Conservation (phyloP, 2,888 invertebrate species). For the Onchidella celtica region DNA sequence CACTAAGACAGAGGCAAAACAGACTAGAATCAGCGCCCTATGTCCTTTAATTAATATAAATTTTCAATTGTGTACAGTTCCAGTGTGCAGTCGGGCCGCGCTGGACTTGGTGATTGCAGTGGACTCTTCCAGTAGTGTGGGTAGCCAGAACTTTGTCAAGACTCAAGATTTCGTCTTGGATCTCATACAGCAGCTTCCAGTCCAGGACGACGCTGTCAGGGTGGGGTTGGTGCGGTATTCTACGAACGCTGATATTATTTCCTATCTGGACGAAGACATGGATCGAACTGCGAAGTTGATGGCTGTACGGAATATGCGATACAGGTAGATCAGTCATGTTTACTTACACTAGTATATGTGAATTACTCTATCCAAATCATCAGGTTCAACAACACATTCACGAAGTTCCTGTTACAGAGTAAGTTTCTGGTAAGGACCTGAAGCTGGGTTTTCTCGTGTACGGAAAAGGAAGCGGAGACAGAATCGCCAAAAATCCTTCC, state of each 20-base stretch:
- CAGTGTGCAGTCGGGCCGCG: neutral
- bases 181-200: neutral
- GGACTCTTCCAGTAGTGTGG: constrained; percentile 22
- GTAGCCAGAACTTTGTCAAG: neutral
- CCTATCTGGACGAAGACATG: constrained; percentile 9
- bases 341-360: neutral
- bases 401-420: no score
- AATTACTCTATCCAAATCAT: no score
- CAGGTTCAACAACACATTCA: no score
- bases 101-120: constrained; percentile 24
- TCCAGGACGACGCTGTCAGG: neutral
- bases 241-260: neutral
- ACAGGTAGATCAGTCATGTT: neutral
- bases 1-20: no score
- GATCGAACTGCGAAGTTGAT: neutral
- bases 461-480: no score
- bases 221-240: constrained; percentile 8
- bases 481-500: no score
- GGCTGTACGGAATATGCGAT: neutral
- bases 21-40: no score
- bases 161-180: neutral
- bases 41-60: no score
- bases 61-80: neutral
- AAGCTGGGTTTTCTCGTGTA: no score
- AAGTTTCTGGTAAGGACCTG: no score